These are phyloP conservation scores for Prochilodus magdalenae DNA, from an alignment of 2,113 vertebrate genomes.

Conservation along the genomic window DNA sequence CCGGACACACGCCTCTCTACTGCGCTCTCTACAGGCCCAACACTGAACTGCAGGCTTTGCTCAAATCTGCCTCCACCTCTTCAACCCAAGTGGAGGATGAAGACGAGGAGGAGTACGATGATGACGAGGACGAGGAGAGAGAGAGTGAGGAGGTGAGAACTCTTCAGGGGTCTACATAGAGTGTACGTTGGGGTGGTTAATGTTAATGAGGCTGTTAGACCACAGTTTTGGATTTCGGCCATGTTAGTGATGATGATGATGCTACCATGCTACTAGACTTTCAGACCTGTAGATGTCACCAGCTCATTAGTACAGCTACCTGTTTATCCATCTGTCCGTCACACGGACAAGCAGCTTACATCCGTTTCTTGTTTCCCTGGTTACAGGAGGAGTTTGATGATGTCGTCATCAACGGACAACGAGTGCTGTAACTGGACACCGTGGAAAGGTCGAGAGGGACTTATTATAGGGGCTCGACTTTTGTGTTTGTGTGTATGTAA, in stretches of 20 bases:
- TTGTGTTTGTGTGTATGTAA: constrained; percentile 33
- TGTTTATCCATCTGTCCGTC: no score
- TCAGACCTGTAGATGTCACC: no score
- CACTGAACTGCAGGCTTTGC: constrained; percentile 65
- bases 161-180: no score
- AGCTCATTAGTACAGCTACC: no score
- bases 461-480: not conserved
- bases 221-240: no score
- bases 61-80: constrained; percentile 70
- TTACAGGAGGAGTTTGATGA: constrained; percentile 80
- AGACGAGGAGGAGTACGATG: constrained; percentile 65
- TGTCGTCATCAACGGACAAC: constrained; percentile 77
- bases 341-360: not conserved
- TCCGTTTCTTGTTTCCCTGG: not conserved
- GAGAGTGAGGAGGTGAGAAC: constrained; percentile 8
- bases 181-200: no score
- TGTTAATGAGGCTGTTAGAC: no score
- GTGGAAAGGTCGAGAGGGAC: not conserved
- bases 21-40: constrained; percentile 74
- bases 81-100: constrained; percentile 53
- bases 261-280: no score
- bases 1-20: constrained; percentile 77
- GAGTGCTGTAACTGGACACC: constrained; percentile 56
- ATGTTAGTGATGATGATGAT: no score
- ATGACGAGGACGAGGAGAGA: constrained; percentile 54